Base-by-base conservation (phyloP, 2,888 invertebrate species). In the Rhagophthalmus giganteus region DNA sequence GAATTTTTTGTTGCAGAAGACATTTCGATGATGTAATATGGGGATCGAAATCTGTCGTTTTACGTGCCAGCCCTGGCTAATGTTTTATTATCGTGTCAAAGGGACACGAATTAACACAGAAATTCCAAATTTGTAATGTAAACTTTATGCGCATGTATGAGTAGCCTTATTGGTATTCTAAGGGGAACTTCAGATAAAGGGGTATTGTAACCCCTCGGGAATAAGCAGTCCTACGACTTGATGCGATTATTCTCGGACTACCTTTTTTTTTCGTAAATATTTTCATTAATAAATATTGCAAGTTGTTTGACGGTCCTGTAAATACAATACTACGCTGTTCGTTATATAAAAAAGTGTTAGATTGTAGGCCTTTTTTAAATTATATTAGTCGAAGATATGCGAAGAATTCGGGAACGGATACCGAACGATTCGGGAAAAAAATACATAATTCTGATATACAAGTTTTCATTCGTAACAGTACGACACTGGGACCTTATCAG, bases 121-220 rank as follows among this genome's bases (percentile, higher is more conserved):
- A 48, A 49, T 41, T 44, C 31, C 20, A 51, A 51, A 50, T 50
- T 51, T 51, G 39, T 28, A 28, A 51, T 51, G 44, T 51, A 44
- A 39, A 51, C 42, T 44, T 34, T 37, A 40, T 48, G 48, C 37
- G 41, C 42, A 49, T 41, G 49, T 49, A 49, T 41, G 42, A 41
- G 40, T 48, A 42, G 40, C 46, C 45, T 52, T 40, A 52, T 52
- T 52, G 40, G 45, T 52, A 52, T 52, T 52, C 51, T 52, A 34
- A 51, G 28, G 38, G 50, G 50, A 44, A 42, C 27, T 34, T 37
- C 11, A 32, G 32, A 42, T 50, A 39, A 50, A 50, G 39, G 50
- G 50, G 33, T 44, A 26, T 26, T 27, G 13, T 34, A 39, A 44
- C 44, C 50, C 50, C 38, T 38, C 28, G 30, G 44, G 44, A 44